Evolutionary conservation across 2,113 vertebrate species (phyloP), one percentile per base, ranked within the genome.

Genomic region (Channa argus): DNA sequence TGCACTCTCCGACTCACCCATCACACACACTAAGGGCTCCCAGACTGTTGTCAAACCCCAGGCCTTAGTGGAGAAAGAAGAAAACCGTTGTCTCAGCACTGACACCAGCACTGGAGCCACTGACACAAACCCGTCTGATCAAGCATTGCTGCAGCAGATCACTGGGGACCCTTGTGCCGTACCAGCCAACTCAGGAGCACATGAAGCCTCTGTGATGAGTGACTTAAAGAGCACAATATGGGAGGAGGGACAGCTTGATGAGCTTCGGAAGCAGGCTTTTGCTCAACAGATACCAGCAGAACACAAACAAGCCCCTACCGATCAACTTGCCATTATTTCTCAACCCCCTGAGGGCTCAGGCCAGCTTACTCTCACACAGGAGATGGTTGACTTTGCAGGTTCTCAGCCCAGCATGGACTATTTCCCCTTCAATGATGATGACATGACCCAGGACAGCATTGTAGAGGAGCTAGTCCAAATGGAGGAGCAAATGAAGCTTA

Each of bases 381-480:
- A 97, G 79, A 94, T 99, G 89, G 96, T 96, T 51, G 96, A 96
- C 66, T 98, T 98, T 85, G 93, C 95, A 15, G 95, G 95, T 63
- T 93, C 96, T 59, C 97, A 97, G 75, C 89, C 96, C 60, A 97
- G 84, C 33, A 96, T 98, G 71, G 96, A 95, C 93, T 99, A 96
- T 92, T 98, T 99, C 79, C 96, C 96, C 0, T 99, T 99, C 82
- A 97, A 99, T 70, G 98, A 99, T 41, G 98, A 99, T 0, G 98
- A 99, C 77, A 97, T 99, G 85, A 99, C 98, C 51, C 98, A 99
- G 88, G 98, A 99, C 89, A 99, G 98, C 92, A 99, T 99, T 33
- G 98, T 99, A 74, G 98, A 99, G 89, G 98, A 99, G 89, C 94
- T 99, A 36, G 98, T 99, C 75, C 96, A 98, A 79, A 99, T 99